A percentile compares a stretch with the other conserved stretches of the same genome.
Evolutionary conservation across 64 coral and sea anemone genomes (phyloP).

Genomic region (Exaiptasia diaphana): DNA sequence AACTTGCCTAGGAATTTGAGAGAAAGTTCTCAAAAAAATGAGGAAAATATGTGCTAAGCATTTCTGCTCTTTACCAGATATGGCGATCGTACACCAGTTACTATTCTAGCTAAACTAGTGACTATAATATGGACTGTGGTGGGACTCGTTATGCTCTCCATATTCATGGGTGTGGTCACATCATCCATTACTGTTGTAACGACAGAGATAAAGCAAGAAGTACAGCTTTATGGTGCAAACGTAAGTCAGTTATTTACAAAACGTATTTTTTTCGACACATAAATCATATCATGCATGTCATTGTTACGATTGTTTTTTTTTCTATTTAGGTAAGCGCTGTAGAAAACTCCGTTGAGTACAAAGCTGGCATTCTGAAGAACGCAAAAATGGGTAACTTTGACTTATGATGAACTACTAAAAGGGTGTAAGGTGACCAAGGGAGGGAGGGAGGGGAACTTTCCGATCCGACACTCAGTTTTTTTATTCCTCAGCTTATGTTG

Average conservation of each 20-base stretch:
- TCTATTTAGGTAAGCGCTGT: constrained; percentile 45
- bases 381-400: constrained; percentile 49
- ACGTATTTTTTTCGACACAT: too few species aligned
- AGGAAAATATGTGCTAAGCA: too few species aligned
- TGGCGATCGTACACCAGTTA: background rate
- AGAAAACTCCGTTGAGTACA: constrained; percentile 48
- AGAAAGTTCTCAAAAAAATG: too few species aligned
- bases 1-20: too few species aligned
- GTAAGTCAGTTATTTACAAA: background rate
- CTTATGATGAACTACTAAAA: background rate
- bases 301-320: background rate
- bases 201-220: background rate
- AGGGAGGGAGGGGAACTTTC: too few species aligned
- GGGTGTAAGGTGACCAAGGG: background rate
- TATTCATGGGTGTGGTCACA: background rate
- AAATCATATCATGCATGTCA: too few species aligned
- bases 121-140: background rate
- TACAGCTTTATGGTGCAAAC: constrained; percentile 5
- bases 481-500: too few species aligned
- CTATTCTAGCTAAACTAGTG: background rate
- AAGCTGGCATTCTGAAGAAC: constrained; percentile 57
- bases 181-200: background rate
- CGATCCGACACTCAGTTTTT: too few species aligned
- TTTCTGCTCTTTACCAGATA: background rate
- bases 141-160: background rate